A percentile compares a stretch with the other conserved stretches of the same genome.
Conservation (phyloP, 1,140 invertebrate species). For the Pemphigus obesinymphae region DNA sequence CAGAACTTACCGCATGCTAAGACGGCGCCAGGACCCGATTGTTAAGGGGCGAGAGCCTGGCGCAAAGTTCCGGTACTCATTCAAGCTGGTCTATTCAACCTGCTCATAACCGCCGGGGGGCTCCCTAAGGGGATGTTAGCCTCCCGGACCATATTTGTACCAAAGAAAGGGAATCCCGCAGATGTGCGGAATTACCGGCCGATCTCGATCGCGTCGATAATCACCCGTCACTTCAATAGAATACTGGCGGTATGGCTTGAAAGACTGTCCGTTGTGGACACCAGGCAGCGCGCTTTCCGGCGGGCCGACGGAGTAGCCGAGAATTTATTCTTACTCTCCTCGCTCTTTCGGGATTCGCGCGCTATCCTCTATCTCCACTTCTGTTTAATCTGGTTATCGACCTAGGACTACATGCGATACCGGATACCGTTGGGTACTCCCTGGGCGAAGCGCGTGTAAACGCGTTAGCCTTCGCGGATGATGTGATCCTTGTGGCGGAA, state of each 20-base stretch:
- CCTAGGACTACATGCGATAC: too few relatives aligned
- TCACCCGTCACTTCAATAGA: background rate
- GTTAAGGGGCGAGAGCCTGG: background rate
- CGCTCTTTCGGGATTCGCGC: background rate
- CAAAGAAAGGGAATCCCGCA: background rate
- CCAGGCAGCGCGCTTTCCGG: conserved; percentile 44
- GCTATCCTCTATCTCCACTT: too few relatives aligned
- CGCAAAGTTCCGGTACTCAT: too few relatives aligned
- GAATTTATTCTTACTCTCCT: background rate
- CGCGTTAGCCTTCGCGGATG: too few relatives aligned
- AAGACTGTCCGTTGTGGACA: background rate
- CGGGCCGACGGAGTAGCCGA: conserved; percentile 45
- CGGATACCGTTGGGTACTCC: too few relatives aligned
- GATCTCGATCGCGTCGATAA: background rate
- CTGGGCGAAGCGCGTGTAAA: too few relatives aligned
- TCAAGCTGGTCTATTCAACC: background rate
- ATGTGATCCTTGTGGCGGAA: too few relatives aligned
- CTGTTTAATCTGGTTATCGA: too few relatives aligned
- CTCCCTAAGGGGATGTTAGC: background rate
- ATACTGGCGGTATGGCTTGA: background rate
- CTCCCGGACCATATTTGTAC: background rate
- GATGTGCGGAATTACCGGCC: background rate
- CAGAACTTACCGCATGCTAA: too few relatives aligned
- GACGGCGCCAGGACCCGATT: background rate
- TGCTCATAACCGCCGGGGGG: background rate